These are phyloP conservation scores for Betta splendens DNA, from an alignment of 2,797 vertebrate species.

Conservation along the genomic window DNA sequence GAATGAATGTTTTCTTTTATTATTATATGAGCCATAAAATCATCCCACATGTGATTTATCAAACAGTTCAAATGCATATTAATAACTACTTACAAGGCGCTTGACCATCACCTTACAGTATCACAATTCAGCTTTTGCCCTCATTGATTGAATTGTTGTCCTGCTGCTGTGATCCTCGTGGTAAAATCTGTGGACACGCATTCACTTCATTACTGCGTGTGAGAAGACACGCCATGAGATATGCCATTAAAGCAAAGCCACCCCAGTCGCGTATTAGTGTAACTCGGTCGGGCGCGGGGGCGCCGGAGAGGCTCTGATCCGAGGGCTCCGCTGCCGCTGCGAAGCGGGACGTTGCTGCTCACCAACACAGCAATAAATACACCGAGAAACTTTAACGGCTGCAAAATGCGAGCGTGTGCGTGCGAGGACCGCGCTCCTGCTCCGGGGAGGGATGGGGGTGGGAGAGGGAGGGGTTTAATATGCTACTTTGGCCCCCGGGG, in stretches of 20 bases:
- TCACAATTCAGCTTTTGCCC: neutral
- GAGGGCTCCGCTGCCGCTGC: constrained; percentile 62
- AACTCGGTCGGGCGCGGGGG: constrained; percentile 36
- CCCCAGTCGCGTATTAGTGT: constrained; percentile 54
- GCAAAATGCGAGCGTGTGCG: constrained; percentile 75
- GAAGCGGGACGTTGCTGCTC: constrained; percentile 68
- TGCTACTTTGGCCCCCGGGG: constrained; percentile 68
- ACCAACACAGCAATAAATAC: constrained; percentile 72
- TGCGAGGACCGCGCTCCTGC: constrained; percentile 52
- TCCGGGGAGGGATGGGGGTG: constrained; percentile 55
- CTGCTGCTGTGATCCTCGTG: constrained; percentile 1
- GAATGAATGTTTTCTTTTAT: constrained; percentile 6
- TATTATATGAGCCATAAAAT: neutral
- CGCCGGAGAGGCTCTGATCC: constrained; percentile 57
- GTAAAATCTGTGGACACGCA: constrained; percentile 12
- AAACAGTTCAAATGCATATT: neutral
- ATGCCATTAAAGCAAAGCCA: constrained; percentile 49
- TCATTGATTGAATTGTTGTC: constrained; percentile 11
- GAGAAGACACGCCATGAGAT: constrained; percentile 36
- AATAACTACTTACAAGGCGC: neutral
- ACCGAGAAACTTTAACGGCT: constrained; percentile 66
- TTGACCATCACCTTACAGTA: neutral
- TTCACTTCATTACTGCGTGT: constrained; percentile 2
- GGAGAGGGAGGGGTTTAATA: constrained; percentile 71
- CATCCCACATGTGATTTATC: neutral